Evolutionary conservation across 2,797 vertebrate genomes (phyloP), one percentile per base, ranked within the genome.

Genomic region (Rhadinocentrus ornatus): DNA sequence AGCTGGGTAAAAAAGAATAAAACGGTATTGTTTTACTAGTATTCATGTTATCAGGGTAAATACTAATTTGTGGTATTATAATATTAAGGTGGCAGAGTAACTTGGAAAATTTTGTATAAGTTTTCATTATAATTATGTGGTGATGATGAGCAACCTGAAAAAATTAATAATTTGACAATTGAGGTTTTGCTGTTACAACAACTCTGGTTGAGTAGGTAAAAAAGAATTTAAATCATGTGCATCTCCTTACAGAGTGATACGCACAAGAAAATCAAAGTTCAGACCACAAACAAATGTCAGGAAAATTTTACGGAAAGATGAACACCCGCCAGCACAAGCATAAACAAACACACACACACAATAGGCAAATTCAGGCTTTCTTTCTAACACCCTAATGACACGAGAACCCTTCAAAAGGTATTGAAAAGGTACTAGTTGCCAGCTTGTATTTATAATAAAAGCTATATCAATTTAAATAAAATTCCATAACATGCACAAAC

Each of bases 241-340:
- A 73, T 78, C 62, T 71, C 71, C 62, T 39, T 39, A 73, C 57
- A 72, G 29, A 31, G 41, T 82, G 60, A 81, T 72, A 60, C 16
- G 69, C 54, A 46, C 62, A 24, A 78, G 64, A 66, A 62, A 58
- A 56, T 64, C 73, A 66, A 66, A 84, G 62, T 68, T 60, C 63
- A 88, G 87, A 68, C 92, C 92, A 91, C 86, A 93, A 88, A 44
- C 89, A 94, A 93, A 94, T 92, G 63, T 22, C 59, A 92, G 84
- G 83, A 66, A 93, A 91, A 92, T 90, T 11, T 12, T 62, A 78
- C 52, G 62, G 87, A 88, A 80, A 69, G 57, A 77, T 78, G 20
- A 76, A 67, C 34, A 63, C 63, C 44, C 68, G 70, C 59, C 32
- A 39, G 27, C 44, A 53, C 60, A 54, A 13, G 27, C 37, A 39